Conservation (phyloP, 2,113 vertebrate genomes). For the Climacteris rufus region DNA sequence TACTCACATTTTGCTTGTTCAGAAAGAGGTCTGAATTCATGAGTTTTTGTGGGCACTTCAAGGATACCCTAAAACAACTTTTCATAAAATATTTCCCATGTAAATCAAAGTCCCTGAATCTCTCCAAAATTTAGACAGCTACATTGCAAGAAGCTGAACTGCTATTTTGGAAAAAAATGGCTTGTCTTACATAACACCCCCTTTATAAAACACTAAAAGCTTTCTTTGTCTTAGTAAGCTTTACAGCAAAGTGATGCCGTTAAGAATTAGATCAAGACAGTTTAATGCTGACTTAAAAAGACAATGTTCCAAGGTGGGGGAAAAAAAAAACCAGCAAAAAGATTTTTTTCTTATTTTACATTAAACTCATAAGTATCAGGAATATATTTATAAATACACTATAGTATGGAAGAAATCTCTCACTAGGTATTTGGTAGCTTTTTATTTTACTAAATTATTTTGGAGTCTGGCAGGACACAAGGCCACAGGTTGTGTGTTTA, state of each 20-base stretch:
- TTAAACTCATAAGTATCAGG: neutral
- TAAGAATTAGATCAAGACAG: neutral
- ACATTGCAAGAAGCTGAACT: neutral
- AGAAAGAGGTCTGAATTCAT: neutral
- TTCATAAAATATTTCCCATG: neutral
- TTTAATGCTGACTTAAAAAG: neutral
- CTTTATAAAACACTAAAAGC: neutral
- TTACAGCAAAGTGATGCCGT: neutral
- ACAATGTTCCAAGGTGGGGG: neutral
- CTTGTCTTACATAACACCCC: neutral
- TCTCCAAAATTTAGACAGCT: neutral
- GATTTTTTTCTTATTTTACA: neutral
- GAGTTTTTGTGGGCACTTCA: fast-evolving
- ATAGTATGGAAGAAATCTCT: neutral
- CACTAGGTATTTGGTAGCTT: neutral
- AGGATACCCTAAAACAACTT: neutral
- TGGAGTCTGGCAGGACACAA: neutral
- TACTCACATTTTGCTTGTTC: neutral
- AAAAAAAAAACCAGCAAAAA: neutral
- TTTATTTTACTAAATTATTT: neutral
- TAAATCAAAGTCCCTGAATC: neutral
- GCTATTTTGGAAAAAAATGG: neutral
- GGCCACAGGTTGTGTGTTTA: neutral
- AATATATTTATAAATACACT: neutral
- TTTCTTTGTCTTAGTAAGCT: neutral